Base-by-base conservation (phyloP, 2,888 invertebrate genomes). In the Ormyrus thymus region DNA sequence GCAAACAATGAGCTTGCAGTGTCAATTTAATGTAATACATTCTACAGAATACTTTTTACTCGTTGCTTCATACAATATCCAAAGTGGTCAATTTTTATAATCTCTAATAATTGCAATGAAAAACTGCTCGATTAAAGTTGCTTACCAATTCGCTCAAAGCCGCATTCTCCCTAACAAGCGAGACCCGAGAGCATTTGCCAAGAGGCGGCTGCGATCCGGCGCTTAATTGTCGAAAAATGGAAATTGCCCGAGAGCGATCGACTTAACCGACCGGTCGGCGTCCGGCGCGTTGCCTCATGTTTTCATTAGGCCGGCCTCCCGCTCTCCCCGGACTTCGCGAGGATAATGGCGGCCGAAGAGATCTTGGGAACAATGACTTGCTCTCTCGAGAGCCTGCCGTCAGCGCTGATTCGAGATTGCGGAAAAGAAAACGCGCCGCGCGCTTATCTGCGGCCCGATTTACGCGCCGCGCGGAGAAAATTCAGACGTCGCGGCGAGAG, bases 331-430 rank as follows among this genome's bases (percentile, higher is more conserved):
- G 29, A 9, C 8, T 64, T 65, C 11, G 51, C 8, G 68, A 72
- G 55, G 64, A 78, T 68, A 69, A 66, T 59, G 65, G 55, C 62
- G 29, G 11, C 50, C n/a, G 56, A 15, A 7, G 53, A 73, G 62
- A 62, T 73, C 69, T 64, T 64, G 68, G 7, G 15, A 61, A 69
- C 68, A 73, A 69, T 78, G 69, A 78, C 72, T 78, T 51, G 61
- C 62, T 62, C 62, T 13, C n/a, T 7, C 15, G 53, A 8, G 61
- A 62, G n/a, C n/a, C n/a, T n/a, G n/a, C 46, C 68, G 43, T 62
- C 58, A 45, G n/a, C 55, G 69, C 69, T 45, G 78, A 78, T 64
- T 64, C 13, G 56, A 69, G 69, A 78, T 69, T 73, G 58, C 55
- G 45, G n/a, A 66, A 62, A 55, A 56, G 51, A 66, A 70, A 56